Conservation (phyloP, 2,888 invertebrate species). For the Polydrusus pterygomalis region DNA sequence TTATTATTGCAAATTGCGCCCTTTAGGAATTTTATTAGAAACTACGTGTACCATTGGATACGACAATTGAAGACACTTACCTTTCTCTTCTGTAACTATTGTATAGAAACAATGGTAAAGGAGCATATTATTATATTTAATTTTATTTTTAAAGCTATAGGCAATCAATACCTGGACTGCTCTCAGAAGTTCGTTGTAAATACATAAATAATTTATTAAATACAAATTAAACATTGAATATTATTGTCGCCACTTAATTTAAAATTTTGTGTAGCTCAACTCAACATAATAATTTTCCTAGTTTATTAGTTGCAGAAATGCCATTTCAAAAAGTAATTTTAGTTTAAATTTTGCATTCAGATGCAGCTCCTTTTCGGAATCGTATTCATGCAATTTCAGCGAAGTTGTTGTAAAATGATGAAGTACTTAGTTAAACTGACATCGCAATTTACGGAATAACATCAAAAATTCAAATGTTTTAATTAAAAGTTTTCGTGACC, state of each 20-base stretch:
- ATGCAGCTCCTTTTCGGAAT: constrained; percentile 21
- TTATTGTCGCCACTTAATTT: background rate
- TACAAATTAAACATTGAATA: background rate
- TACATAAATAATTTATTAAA: no score
- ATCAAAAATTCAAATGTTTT: constrained; percentile 21
- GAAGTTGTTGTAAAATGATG: constrained; percentile 13
- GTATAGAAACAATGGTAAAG: no score
- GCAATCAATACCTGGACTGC: no score
- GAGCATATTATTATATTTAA: no score
- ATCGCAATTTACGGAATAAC: constrained; percentile 12
- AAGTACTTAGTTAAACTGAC: constrained; percentile 25
- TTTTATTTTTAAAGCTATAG: no score
- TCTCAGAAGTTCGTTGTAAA: no score
- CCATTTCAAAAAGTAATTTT: constrained; percentile 33
- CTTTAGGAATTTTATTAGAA: no score
- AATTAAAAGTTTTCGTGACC: background rate
- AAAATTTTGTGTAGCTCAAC: background rate
- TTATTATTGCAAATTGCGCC: no score
- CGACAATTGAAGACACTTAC: no score
- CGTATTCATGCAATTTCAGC: constrained; percentile 21
- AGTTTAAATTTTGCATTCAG: constrained; percentile 43
- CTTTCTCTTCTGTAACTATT: no score
- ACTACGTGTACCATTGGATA: no score
- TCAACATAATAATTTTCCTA: constrained; percentile 3
- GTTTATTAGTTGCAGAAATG: constrained; percentile 10